phyloP scores from a whole-genome alignment of 2,113 vertebrate genomes.

The Pogonocichla stellata region DNA sequence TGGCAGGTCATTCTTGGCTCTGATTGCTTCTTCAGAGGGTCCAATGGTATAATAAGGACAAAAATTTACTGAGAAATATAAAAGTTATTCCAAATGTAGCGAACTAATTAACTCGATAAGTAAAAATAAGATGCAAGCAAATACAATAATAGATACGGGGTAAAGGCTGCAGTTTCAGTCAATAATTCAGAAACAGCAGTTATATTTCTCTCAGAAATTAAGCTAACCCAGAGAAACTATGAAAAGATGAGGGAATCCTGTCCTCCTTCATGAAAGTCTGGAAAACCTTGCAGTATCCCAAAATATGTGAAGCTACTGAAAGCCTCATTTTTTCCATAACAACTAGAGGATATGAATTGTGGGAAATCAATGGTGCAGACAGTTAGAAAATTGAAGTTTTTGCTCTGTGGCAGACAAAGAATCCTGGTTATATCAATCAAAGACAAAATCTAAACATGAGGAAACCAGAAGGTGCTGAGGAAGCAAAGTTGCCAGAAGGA shows the following conservation, averaged over 20 bases:
- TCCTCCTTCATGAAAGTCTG: neutral
- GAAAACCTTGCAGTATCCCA: neutral
- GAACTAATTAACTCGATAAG: neutral
- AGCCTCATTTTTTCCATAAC: neutral
- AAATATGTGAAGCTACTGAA: neutral
- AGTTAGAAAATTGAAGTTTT: slow-evolving; percentile 35
- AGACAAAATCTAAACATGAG: neutral
- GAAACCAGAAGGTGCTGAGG: neutral
- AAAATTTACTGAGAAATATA: neutral
- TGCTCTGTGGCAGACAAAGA: neutral
- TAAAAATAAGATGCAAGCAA: neutral
- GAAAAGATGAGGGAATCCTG: neutral
- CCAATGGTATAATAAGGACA: neutral
- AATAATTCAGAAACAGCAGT: neutral
- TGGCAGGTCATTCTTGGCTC: neutral
- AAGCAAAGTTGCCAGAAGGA: neutral
- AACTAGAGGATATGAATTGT: neutral
- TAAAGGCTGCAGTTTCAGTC: neutral
- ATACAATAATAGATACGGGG: neutral
- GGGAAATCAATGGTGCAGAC: slow-evolving; percentile 23
- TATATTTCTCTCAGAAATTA: neutral
- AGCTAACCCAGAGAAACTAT: neutral
- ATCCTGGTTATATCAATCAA: neutral
- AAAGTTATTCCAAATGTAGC: neutral
- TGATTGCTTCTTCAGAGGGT: neutral